These are phyloP conservation scores for Festucalex cinctus DNA, from an alignment of 2,113 vertebrate genomes.

Conservation along the genomic window DNA sequence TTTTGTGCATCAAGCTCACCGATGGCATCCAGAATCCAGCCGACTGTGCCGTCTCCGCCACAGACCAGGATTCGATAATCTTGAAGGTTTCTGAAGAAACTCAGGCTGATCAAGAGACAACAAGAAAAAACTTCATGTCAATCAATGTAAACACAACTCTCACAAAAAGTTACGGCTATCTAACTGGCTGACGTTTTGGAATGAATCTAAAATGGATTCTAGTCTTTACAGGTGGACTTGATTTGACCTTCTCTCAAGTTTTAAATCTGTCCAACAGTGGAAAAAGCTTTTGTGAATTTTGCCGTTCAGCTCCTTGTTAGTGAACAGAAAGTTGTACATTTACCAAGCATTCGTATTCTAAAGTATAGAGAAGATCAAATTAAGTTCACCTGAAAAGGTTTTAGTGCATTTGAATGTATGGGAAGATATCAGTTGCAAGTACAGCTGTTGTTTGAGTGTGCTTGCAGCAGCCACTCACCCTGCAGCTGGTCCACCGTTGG, in stretches of 20 bases:
- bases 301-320: too few species aligned
- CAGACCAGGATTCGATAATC: conserved; percentile 85
- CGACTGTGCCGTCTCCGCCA: conserved; percentile 90
- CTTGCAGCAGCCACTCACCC: conserved; percentile 68
- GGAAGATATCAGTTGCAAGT: background rate
- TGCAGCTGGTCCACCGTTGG: conserved; percentile 79
- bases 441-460: background rate
- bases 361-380: background rate
- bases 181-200: too few species aligned
- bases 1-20: conserved; percentile 62
- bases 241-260: too few species aligned
- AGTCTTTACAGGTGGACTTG: too few species aligned
- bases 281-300: too few species aligned
- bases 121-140: background rate
- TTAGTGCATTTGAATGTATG: background rate
- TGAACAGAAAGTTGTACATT: too few species aligned
- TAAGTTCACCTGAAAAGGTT: background rate
- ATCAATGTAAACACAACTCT: conserved; percentile 10
- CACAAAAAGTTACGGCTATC: too few species aligned
- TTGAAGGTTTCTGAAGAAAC: conserved; percentile 82
- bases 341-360: background rate
- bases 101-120: conserved; percentile 69
- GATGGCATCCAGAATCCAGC: conserved; percentile 90
- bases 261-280: too few species aligned
- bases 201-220: too few species aligned